Evolutionary conservation across 1,140 invertebrate genomes (phyloP).

Genomic region (Cherax destructor): DNA sequence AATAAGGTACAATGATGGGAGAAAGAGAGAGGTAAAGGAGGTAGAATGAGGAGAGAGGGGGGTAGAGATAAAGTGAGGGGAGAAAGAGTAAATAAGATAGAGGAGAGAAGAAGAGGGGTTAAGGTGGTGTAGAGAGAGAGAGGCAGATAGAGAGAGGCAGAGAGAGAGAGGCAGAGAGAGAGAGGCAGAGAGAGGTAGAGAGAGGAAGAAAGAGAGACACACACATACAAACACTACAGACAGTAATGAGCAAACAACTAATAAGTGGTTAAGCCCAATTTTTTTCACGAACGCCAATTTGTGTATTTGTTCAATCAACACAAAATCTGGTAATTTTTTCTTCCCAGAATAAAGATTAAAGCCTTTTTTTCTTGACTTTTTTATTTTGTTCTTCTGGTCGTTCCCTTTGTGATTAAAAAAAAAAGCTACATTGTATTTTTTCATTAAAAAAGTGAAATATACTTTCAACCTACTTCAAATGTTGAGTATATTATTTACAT

Average conservation of each 20-base stretch:
- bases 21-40: background rate
- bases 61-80: background rate
- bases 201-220: background rate
- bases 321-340: background rate
- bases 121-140: background rate
- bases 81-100: background rate
- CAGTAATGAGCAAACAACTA: background rate
- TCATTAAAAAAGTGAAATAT: too few relatives aligned
- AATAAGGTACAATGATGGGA: background rate
- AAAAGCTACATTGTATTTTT: too few relatives aligned
- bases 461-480: too few relatives aligned
- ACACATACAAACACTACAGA: background rate
- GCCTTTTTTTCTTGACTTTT: background rate
- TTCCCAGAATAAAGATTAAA: background rate
- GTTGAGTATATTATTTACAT: too few relatives aligned
- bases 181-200: background rate
- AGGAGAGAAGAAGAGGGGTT: background rate
- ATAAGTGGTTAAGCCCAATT: constrained; percentile 15
- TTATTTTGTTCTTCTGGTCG: background rate
- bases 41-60: background rate
- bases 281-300: constrained; percentile 20
- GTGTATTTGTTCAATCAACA: constrained; percentile 33
- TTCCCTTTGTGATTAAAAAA: background rate
- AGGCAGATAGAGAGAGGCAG: too few relatives aligned
- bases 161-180: too few relatives aligned